These are phyloP conservation scores for Erethizon dorsatum DNA, from an alignment of 2,797 vertebrate species.

Conservation along the genomic window DNA sequence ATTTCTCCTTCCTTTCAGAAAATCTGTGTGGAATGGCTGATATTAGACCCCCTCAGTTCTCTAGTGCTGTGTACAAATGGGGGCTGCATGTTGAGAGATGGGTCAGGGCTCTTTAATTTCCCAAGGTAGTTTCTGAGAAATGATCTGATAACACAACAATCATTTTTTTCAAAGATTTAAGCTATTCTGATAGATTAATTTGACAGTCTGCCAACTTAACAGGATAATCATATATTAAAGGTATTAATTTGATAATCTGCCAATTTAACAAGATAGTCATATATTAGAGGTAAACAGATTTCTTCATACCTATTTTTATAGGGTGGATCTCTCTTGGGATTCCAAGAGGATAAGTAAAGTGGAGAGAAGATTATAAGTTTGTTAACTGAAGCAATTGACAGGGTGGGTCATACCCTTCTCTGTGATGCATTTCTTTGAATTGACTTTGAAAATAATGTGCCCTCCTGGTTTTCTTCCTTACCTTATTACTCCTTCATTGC, in stretches of 20 bases:
- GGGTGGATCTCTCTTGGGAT: not conserved
- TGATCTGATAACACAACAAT: not conserved
- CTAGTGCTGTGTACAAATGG: not conserved
- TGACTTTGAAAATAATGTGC: accelerated
- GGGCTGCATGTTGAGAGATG: not conserved
- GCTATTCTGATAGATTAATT: not conserved
- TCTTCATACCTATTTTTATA: not conserved
- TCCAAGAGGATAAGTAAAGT: not conserved
- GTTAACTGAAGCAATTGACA: not conserved
- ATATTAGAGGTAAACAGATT: not conserved
- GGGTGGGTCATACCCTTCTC: not conserved
- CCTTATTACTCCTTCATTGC: not conserved
- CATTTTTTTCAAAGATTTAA: not conserved
- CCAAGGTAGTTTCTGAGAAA: conserved; percentile 42
- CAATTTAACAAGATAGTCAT: not conserved
- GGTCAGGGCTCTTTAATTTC: not conserved
- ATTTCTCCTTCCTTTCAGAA: not conserved
- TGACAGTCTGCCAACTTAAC: not conserved
- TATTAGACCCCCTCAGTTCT: not conserved
- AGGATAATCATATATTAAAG: not conserved
- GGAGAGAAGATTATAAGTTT: not conserved
- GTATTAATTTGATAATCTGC: not conserved
- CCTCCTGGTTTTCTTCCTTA: not conserved
- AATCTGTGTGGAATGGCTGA: not conserved
- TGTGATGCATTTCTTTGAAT: not conserved